phyloP scores from a whole-genome alignment of 2,113 vertebrate species.

The Isurus oxyrinchus region DNA sequence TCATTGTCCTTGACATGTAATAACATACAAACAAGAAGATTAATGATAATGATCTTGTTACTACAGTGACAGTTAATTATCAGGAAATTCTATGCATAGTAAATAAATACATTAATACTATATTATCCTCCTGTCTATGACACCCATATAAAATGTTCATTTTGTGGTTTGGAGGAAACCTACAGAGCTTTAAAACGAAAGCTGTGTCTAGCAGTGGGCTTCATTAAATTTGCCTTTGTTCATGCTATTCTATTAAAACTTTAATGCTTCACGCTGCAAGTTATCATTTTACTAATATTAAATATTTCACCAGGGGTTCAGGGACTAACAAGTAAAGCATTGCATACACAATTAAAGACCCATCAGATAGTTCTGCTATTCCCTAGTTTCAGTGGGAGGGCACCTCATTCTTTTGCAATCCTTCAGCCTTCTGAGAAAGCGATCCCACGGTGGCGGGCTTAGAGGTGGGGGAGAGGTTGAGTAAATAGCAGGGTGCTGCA shows the following conservation, averaged over 20 bases:
- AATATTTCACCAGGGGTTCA: background rate
- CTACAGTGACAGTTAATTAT: background rate
- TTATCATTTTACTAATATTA: background rate
- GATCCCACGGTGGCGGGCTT: too few relatives aligned
- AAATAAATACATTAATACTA: background rate
- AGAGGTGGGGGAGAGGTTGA: too few relatives aligned
- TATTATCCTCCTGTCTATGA: background rate
- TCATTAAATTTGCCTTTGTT: background rate
- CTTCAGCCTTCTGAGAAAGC: too few relatives aligned
- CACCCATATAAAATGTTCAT: background rate
- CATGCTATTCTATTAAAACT: background rate
- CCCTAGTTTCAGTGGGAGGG: too few relatives aligned
- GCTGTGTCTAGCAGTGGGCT: background rate
- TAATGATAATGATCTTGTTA: background rate
- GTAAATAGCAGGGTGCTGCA: too few relatives aligned
- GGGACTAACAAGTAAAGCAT: background rate
- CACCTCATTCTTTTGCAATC: too few relatives aligned
- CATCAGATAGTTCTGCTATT: too few relatives aligned
- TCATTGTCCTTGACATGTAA: background rate
- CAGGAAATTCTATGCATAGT: background rate
- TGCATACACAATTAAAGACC: background rate
- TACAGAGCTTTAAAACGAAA: background rate
- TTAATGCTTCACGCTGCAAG: background rate
- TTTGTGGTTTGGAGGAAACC: background rate
- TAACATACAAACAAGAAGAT: background rate